These are phyloP conservation scores for Puma concolor DNA, from an alignment of 2,113 vertebrate genomes.

Conservation along the genomic window DNA sequence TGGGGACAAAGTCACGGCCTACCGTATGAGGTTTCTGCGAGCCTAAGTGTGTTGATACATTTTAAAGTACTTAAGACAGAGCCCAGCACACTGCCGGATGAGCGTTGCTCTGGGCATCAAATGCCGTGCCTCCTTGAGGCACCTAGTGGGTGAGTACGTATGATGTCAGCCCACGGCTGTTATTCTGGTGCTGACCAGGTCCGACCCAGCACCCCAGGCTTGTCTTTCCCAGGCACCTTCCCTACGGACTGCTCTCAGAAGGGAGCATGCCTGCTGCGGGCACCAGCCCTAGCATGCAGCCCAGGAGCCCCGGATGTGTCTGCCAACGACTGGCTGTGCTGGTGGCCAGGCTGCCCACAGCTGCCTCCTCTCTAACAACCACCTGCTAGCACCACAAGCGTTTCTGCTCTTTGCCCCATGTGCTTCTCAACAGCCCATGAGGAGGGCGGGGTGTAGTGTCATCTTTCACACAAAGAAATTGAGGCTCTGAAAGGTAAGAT, in stretches of 20 bases:
- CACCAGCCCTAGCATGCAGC: background rate
- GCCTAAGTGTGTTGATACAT: background rate
- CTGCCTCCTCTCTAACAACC: background rate
- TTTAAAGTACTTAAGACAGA: background rate
- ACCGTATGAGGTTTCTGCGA: background rate
- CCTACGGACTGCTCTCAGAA: background rate
- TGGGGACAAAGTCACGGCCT: background rate
- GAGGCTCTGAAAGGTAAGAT: background rate
- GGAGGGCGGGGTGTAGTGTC: background rate
- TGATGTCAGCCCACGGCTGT: background rate
- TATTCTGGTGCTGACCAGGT: background rate
- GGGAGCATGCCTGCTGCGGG: background rate
- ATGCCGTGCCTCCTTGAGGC: background rate
- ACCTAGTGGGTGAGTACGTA: background rate
- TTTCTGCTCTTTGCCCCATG: no score
- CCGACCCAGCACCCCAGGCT: background rate
- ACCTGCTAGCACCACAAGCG: rapidly evolving
- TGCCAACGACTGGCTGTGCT: no score
- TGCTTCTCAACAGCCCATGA: background rate
- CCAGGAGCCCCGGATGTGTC: background rate
- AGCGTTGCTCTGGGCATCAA: background rate
- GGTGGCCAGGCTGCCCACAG: background rate
- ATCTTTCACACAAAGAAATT: background rate
- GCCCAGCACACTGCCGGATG: background rate
- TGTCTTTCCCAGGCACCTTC: background rate